phyloP scores from a whole-genome alignment of 30 jellyfish, hydroid and myxozoan species.

The Sanderia malayensis region DNA sequence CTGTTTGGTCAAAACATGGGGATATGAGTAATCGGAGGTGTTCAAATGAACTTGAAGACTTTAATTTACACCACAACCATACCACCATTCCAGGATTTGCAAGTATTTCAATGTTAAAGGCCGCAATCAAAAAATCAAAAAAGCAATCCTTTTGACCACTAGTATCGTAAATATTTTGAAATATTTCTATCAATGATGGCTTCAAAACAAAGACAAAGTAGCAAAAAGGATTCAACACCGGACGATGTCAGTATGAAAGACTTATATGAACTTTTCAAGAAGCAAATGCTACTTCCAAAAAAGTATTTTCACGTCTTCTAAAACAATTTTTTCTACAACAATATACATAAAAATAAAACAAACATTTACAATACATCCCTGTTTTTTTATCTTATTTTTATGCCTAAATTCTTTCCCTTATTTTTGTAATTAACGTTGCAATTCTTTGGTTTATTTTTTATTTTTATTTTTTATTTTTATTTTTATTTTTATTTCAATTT shows the following conservation, averaged over 20 bases:
- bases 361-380: neutral
- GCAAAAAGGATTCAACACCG: neutral
- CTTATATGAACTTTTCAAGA: neutral
- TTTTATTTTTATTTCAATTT: too few relatives aligned
- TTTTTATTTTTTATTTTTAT: too few relatives aligned
- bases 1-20: too few relatives aligned
- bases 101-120: too few relatives aligned
- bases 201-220: neutral
- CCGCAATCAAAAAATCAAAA: too few relatives aligned
- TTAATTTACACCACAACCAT: too few relatives aligned
- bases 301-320: too few relatives aligned
- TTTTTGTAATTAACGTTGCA: neutral
- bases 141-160: too few relatives aligned
- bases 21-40: too few relatives aligned
- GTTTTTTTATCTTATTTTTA: neutral
- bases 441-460: neutral
- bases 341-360: neutral
- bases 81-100: too few relatives aligned
- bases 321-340: neutral
- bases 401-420: neutral
- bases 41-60: too few relatives aligned
- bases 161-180: neutral
- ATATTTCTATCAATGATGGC: neutral
- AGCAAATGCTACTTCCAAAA: neutral
- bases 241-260: neutral